phyloP scores from a whole-genome alignment of 2,888 invertebrate species.

The Hyposoter dolosus region DNA sequence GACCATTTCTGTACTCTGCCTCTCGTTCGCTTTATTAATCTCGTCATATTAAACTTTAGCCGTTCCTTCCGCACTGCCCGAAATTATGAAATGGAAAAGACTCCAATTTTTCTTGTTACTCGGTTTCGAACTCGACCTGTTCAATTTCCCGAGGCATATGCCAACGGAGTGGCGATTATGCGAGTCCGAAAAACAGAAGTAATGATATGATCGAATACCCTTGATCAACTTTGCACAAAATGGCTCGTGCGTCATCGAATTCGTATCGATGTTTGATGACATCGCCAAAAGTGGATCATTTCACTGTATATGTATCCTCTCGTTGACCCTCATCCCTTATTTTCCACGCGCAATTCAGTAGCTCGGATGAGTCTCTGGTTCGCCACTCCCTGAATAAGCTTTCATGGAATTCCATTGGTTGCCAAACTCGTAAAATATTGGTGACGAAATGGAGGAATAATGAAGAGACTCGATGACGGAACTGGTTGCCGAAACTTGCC shows the following conservation, averaged over 20 bases:
- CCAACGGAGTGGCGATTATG: not conserved
- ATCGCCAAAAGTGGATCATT: not conserved
- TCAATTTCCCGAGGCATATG: not conserved
- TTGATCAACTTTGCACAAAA: not conserved
- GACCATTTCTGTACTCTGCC: constrained; percentile 30
- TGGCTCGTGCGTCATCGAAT: not conserved
- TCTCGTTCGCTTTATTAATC: constrained; percentile 34
- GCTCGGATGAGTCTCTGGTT: not conserved
- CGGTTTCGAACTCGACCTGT: not conserved
- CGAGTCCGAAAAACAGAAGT: not conserved
- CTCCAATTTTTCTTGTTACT: not conserved
- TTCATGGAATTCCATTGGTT: not conserved
- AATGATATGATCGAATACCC: not conserved
- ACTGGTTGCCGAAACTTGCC: not conserved
- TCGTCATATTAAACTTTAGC: constrained; percentile 6
- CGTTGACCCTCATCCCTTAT: not conserved
- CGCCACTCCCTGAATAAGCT: not conserved
- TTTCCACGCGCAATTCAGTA: not conserved
- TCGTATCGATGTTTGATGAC: not conserved
- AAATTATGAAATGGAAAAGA: not conserved
- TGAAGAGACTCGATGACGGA: not conserved
- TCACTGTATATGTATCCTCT: not conserved
- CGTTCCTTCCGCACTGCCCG: not conserved
- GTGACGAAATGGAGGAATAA: constrained; percentile 5
- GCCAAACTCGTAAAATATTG: not conserved